phyloP scores from a whole-genome alignment of 2,797 vertebrate species.

The Synanceia verrucosa region DNA sequence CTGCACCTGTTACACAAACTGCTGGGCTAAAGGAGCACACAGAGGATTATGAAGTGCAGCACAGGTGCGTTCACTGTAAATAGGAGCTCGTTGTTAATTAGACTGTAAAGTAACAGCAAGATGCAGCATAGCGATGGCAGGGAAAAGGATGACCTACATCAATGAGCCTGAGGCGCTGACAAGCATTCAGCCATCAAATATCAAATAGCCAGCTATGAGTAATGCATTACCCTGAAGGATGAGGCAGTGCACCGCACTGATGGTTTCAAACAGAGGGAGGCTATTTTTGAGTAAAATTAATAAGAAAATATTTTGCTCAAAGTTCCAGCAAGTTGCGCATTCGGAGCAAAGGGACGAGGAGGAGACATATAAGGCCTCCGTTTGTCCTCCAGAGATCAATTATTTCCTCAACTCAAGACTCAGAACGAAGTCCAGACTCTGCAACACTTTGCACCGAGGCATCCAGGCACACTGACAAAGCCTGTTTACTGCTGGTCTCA shows the following conservation, averaged over 20 bases:
- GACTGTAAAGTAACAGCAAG: neutral
- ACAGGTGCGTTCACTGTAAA: neutral
- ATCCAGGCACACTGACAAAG: neutral
- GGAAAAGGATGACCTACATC: conserved; percentile 54
- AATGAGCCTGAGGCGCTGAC: conserved; percentile 56
- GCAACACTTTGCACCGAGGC: conserved; percentile 8
- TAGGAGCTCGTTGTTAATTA: neutral
- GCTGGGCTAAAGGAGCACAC: neutral
- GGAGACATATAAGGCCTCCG: neutral
- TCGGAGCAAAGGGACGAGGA: neutral
- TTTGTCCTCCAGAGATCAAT: conserved; percentile 59
- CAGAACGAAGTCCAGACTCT: conserved; percentile 33
- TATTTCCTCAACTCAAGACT: conserved; percentile 44
- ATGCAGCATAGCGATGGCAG: neutral
- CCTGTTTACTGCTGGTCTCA: neutral
- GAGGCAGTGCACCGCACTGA: neutral
- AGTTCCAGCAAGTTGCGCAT: conserved; percentile 28
- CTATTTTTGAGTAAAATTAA: conserved; percentile 13
- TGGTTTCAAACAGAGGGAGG: neutral
- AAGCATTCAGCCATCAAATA: conserved; percentile 65
- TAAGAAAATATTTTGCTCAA: conserved; percentile 13
- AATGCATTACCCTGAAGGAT: conserved; percentile 27
- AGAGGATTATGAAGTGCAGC: neutral
- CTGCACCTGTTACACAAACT: neutral
- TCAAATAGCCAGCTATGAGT: conserved; percentile 61